Base-by-base conservation (phyloP, 2,888 invertebrate species). In the Acronicta alni region DNA sequence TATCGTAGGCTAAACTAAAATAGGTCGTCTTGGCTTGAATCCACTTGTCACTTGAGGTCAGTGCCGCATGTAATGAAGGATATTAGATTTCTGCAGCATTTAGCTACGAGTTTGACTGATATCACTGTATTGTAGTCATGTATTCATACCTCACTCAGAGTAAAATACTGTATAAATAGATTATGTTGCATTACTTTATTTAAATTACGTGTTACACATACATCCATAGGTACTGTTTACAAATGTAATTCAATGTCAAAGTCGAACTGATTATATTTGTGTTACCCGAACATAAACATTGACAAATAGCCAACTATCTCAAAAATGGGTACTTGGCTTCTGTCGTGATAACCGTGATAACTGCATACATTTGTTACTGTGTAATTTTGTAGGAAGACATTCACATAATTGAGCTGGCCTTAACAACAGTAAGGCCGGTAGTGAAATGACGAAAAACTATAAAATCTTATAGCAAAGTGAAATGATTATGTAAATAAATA, bases 21-120 rank as follows among this genome's bases (percentile, higher is more conserved):
- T 89, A 87, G 83, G 80, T 73, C 74, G 53, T 82, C 75, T 91
- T 92, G 92, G 91, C 92, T 78, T 69, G 67, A 75, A 81, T 90
- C 90, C 90, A 91, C 76, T 74, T 67, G 72, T 72, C 75, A 82
- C 69, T 72, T 81, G 81, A 89, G 89, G 88, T 86, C 86, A 82
- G 71, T 79, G 76, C 52, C 75, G 77, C 76, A 80, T 83, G 78
- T 62, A 78, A 81, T 75, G 64, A n/a, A 77, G 67, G 59, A 60
- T 69, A 70, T 53, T 57, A 52, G 35, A 49, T 49, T 51, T 45
- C 48, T 65, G 53, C 15, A 16, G 14, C 23, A 43, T 59, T 72
- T 55, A 20, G 12, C 41, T 60, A 26, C 9, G 12, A 30, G 30
- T 10, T 30, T 1, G 26, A 26, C 9, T 7, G 26, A 9, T 26